Conservation (phyloP, 2,797 vertebrate genomes). For the Anomalospiza imberbis region DNA sequence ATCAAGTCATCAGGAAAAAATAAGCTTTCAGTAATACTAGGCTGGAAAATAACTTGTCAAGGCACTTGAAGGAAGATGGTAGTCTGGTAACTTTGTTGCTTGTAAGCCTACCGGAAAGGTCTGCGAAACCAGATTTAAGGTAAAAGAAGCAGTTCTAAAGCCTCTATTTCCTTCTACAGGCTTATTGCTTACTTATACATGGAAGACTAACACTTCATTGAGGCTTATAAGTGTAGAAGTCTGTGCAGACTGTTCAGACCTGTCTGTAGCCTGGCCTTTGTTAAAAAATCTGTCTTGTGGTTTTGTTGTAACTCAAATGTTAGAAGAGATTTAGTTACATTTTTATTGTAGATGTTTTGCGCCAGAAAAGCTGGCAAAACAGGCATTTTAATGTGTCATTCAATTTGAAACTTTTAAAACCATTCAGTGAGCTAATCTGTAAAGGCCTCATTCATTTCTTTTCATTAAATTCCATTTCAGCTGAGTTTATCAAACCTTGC, state of each 20-base stretch:
- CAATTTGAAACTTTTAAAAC: not conserved
- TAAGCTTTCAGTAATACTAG: not conserved
- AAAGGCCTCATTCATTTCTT: not conserved
- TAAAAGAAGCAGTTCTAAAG: not conserved
- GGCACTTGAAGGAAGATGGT: not conserved
- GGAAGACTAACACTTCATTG: not conserved
- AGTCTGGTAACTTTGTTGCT: not conserved
- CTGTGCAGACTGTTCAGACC: not conserved
- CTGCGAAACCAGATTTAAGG: not conserved
- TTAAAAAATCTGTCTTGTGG: not conserved
- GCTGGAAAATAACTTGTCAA: not conserved
- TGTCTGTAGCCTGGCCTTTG: not conserved
- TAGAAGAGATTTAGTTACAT: not conserved
- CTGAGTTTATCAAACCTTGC: not conserved
- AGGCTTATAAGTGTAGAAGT: not conserved
- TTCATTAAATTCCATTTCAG: conserved; percentile 17
- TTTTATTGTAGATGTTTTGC: not conserved
- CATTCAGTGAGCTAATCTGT: not conserved
- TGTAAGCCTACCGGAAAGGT: not conserved
- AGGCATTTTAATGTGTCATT: not conserved
- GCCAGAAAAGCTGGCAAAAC: not conserved
- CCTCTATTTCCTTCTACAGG: not conserved
- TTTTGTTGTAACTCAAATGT: not conserved
- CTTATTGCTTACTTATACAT: not conserved
- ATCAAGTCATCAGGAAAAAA: not conserved